phyloP scores from a whole-genome alignment of 2,888 invertebrate species.

The Pediacus dermestoides region DNA sequence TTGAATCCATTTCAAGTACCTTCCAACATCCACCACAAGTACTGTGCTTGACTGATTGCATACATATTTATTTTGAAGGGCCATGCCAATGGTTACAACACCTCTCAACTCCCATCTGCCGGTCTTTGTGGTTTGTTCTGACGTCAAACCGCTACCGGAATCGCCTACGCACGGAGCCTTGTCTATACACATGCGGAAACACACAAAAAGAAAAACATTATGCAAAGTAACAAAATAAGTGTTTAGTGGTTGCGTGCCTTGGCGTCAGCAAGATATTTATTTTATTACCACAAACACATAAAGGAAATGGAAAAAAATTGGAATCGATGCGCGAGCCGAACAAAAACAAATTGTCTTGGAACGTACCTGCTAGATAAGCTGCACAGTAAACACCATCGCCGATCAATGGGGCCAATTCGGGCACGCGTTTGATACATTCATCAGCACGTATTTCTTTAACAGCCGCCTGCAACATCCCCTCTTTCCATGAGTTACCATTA shows the following conservation, averaged over 20 bases:
- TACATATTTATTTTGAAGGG: conserved; percentile 24
- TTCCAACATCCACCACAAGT: conserved; percentile 21
- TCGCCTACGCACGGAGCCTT: conserved; percentile 27
- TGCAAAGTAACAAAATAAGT: too few relatives aligned
- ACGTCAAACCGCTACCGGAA: conserved; percentile 28
- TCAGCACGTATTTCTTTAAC: conserved; percentile 17
- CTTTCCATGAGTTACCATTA: conserved; percentile 14
- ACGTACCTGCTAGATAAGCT: conserved; percentile 26
- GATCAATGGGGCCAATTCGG: conserved; percentile 16
- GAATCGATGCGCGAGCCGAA: background rate
- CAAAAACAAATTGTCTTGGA: too few relatives aligned
- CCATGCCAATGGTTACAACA: conserved; percentile 24
- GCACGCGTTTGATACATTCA: conserved; percentile 20
- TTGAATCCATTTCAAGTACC: conserved; percentile 29
- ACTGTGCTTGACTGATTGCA: conserved; percentile 22
- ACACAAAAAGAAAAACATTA: too few relatives aligned
- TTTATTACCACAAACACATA: too few relatives aligned
- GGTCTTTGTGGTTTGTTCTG: conserved; percentile 10
- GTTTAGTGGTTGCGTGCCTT: too few relatives aligned
- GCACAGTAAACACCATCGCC: conserved; percentile 26
- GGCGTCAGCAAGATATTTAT: too few relatives aligned
- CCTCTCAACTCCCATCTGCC: conserved; percentile 26
- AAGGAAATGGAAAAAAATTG: conserved; percentile 8
- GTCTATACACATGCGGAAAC: too few relatives aligned
- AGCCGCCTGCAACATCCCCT: conserved; percentile 19